phyloP scores from a whole-genome alignment of 2,113 vertebrate genomes.

The Prionailurus viverrinus region DNA sequence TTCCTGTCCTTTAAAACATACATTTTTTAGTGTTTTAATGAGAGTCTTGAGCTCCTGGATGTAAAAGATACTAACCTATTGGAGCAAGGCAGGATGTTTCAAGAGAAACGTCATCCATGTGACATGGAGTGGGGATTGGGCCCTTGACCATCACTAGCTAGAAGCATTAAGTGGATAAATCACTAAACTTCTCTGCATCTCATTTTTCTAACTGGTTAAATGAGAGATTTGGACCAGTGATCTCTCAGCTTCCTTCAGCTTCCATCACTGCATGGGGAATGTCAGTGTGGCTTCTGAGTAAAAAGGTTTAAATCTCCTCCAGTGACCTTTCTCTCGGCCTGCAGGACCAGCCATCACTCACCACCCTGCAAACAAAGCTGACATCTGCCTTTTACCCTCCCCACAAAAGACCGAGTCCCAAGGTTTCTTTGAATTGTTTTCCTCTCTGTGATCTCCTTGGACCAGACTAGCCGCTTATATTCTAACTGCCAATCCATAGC shows the following conservation, averaged over 20 bases:
- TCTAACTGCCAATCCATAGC: background rate
- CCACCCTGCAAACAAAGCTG: background rate
- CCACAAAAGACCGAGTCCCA: background rate
- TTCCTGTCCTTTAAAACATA: background rate
- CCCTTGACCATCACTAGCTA: accelerated
- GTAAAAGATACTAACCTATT: background rate
- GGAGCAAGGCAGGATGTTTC: background rate
- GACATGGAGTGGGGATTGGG: background rate
- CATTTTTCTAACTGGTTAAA: background rate
- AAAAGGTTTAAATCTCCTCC: background rate
- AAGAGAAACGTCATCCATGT: background rate
- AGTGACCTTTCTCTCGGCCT: background rate
- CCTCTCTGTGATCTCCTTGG: background rate
- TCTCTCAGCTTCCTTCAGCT: background rate
- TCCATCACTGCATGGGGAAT: background rate
- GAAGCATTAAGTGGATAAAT: background rate
- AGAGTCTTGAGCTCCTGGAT: background rate
- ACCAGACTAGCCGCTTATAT: background rate
- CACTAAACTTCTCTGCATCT: background rate
- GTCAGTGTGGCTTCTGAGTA: background rate
- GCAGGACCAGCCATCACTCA: background rate
- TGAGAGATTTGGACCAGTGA: background rate
- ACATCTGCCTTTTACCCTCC: background rate
- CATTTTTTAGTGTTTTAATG: background rate
- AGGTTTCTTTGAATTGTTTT: background rate